Conservation (phyloP, 2,113 vertebrate genomes). For the Oncorhynchus tshawytscha region DNA sequence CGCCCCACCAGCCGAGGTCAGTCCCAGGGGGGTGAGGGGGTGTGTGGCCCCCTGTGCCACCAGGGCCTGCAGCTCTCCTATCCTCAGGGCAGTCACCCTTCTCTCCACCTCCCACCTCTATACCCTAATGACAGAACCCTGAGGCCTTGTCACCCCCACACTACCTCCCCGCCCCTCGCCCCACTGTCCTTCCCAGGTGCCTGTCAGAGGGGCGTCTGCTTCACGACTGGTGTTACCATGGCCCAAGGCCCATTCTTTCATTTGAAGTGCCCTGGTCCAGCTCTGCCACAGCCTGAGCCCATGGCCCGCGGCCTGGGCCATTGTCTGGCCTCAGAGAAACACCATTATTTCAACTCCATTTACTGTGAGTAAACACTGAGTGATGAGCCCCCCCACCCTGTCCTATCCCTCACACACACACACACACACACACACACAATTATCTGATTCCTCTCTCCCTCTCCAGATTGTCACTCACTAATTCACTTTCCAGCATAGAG, state of each 20-base stretch:
- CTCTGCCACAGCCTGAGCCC: slow-evolving; percentile 62
- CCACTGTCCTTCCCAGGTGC: slow-evolving; percentile 83
- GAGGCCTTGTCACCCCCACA: slow-evolving; percentile 60
- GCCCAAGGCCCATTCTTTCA: slow-evolving; percentile 70
- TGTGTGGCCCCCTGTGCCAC: slow-evolving; percentile 40
- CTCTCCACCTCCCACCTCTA: slow-evolving; percentile 58
- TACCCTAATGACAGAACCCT: slow-evolving; percentile 77
- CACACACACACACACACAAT: slow-evolving; percentile 1
- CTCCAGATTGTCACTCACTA: slow-evolving; percentile 67
- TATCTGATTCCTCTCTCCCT: slow-evolving; percentile 30
- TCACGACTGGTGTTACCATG: slow-evolving; percentile 66
- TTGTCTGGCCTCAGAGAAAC: slow-evolving; percentile 75
- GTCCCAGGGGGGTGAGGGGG: slow-evolving; percentile 73
- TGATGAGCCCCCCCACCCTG: slow-evolving; percentile 67
- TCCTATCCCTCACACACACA: slow-evolving; percentile 11
- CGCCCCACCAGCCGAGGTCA: slow-evolving; percentile 64
- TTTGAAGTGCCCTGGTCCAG: slow-evolving; percentile 67
- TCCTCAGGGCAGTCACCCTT: slow-evolving; percentile 76
- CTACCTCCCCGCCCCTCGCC: slow-evolving; percentile 33
- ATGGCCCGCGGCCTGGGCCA: slow-evolving; percentile 65
- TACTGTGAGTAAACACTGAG: slow-evolving; percentile 81
- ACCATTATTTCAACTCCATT: slow-evolving; percentile 84
- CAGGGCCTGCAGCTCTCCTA: slow-evolving; percentile 64
- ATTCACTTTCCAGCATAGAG: slow-evolving; percentile 75
- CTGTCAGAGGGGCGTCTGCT: slow-evolving; percentile 64